A percentile compares a stretch with the other conserved stretches of the same genome.
phyloP scores from a whole-genome alignment of 1,140 invertebrate species.

The Halesus radiatus region DNA sequence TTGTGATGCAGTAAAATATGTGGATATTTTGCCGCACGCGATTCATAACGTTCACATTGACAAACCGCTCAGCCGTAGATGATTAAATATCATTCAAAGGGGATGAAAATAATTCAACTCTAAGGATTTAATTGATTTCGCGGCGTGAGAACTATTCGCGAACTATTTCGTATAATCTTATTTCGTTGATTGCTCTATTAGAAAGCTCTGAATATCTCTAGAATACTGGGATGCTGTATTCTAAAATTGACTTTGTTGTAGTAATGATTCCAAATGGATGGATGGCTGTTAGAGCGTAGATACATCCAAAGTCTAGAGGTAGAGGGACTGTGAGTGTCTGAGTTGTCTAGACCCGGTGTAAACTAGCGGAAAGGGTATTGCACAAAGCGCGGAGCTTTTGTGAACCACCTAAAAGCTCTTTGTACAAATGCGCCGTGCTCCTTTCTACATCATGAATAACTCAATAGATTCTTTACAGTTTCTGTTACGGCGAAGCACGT shows the following conservation, averaged over 20 bases:
- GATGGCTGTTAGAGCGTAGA: neutral
- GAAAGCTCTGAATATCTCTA: too few relatives aligned
- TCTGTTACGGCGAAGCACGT: constrained; percentile 18
- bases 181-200: too few relatives aligned
- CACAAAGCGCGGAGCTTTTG: constrained; percentile 35
- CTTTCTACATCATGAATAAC: constrained; percentile 37
- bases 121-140: neutral
- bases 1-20: too few relatives aligned
- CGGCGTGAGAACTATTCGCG: too few relatives aligned
- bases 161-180: too few relatives aligned
- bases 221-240: too few relatives aligned
- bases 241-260: too few relatives aligned
- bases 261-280: too few relatives aligned
- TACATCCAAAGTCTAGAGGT: neutral
- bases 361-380: constrained; percentile 8
- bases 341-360: neutral
- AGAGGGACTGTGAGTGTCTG: neutral
- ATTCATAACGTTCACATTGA: neutral
- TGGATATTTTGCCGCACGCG: neutral
- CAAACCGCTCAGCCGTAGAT: neutral
- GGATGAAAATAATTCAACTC: neutral
- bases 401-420: constrained; percentile 44
- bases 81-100: neutral
- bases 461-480: constrained; percentile 44
- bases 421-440: constrained; percentile 35